Percentiles rank a stretch among this genome's conserved stretches.
Evolutionary conservation across 2,113 vertebrate genomes (phyloP).

Genomic region (Sapayoa aenigma): DNA sequence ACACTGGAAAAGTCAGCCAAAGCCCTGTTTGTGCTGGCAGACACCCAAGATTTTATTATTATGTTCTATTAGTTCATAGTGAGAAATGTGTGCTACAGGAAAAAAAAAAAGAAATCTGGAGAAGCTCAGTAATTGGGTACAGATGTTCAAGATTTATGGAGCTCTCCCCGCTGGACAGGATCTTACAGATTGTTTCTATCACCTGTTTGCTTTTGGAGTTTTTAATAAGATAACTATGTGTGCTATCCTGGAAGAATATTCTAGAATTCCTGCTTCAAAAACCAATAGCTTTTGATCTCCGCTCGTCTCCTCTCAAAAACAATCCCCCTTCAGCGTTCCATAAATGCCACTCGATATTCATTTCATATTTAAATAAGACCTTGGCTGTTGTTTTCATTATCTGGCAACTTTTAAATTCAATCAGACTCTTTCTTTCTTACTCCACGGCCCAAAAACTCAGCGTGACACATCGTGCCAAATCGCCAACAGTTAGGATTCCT

Average conservation of each 20-base stretch:
- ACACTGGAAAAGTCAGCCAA: conserved; percentile 64
- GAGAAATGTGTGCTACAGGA: conserved; percentile 63
- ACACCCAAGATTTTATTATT: conserved; percentile 66
- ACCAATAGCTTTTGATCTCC: conserved; percentile 6
- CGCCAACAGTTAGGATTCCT: neutral
- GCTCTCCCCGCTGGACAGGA: conserved; percentile 27
- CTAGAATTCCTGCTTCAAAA: conserved; percentile 22
- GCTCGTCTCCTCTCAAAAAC: neutral
- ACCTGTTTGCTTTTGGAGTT: conserved; percentile 59
- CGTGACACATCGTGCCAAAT: neutral
- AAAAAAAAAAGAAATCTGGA: conserved; percentile 1
- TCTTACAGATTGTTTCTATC: conserved; percentile 48
- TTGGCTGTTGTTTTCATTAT: conserved; percentile 4
- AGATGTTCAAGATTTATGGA: conserved; percentile 66
- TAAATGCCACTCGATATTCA: neutral
- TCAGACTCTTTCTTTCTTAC: neutral
- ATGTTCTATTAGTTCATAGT: conserved; percentile 69
- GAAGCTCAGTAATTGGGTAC: conserved; percentile 60
- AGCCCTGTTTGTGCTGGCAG: conserved; percentile 65
- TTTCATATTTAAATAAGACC: conserved; percentile 37
- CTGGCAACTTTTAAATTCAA: neutral
- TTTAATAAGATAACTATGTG: conserved; percentile 60
- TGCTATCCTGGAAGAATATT: conserved; percentile 45
- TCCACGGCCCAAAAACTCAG: neutral
- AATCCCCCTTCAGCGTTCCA: neutral